Evolutionary conservation across 2,113 vertebrate species (phyloP).

Genomic region (Pteruthius melanotis): DNA sequence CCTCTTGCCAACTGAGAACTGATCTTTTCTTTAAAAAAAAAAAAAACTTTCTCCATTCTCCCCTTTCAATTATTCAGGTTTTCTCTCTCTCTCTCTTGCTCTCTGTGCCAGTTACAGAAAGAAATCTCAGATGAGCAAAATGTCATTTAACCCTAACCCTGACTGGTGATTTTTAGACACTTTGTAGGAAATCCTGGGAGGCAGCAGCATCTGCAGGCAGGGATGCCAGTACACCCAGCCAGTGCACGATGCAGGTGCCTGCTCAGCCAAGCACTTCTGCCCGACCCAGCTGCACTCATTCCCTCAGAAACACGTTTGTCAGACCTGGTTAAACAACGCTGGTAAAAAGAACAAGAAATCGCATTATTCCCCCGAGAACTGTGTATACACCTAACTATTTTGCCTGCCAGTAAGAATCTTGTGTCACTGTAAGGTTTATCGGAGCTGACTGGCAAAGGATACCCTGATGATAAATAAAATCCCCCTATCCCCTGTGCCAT

Average conservation of each 20-base stretch:
- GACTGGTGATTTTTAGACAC: background rate
- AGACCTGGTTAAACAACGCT: background rate
- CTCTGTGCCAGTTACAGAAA: background rate
- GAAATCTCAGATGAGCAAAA: background rate
- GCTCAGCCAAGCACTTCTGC: background rate
- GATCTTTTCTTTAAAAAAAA: background rate
- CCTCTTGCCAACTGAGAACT: background rate
- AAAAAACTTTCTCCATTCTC: background rate
- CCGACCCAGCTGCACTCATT: background rate
- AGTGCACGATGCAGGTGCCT: background rate
- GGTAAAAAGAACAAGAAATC: background rate
- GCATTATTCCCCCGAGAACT: background rate
- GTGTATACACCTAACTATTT: background rate
- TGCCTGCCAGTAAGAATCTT: conserved; percentile 39
- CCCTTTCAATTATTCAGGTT: background rate
- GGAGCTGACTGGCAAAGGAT: conserved; percentile 45
- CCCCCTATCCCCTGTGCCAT: background rate
- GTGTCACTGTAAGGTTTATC: conserved; percentile 54
- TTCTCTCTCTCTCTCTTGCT: background rate
- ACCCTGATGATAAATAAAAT: conserved; percentile 46
- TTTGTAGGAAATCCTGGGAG: background rate
- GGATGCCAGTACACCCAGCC: background rate
- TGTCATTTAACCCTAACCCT: background rate
- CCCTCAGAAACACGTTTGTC: background rate
- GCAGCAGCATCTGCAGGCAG: background rate